Conservation (phyloP, 2,888 invertebrate species). For the Pardosa pseudoannulata region DNA sequence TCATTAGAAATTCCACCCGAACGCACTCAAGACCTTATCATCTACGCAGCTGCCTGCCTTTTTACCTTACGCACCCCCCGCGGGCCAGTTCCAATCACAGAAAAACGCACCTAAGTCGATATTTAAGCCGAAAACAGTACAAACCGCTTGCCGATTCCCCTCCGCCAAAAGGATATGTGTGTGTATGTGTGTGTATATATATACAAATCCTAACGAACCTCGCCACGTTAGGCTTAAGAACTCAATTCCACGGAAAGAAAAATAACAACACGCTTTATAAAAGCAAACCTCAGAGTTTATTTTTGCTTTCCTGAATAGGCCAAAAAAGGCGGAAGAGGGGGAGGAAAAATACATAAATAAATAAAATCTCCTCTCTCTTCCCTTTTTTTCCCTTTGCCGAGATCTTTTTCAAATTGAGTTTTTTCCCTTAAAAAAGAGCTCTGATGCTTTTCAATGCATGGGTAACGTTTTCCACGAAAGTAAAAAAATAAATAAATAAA, state of each 20-base stretch:
- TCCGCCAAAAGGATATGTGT: too few relatives aligned
- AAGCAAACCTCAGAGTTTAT: constrained; percentile 1
- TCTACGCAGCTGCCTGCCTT: not conserved
- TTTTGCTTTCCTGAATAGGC: constrained; percentile 47
- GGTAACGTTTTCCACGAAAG: not conserved
- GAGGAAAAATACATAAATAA: constrained; percentile 9
- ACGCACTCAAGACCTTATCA: not conserved
- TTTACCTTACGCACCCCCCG: not conserved
- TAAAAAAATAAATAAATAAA: too few relatives aligned
- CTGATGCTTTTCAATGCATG: not conserved
- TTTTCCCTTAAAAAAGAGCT: constrained; percentile 4
- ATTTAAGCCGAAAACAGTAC: constrained; percentile 7
- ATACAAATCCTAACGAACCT: constrained; percentile 14
- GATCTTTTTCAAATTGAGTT: constrained; percentile 24
- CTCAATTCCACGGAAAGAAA: not conserved
- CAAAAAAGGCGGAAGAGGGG: constrained; percentile 30
- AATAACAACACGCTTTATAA: constrained; percentile 17
- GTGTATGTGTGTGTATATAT: too few relatives aligned
- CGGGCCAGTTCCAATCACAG: not conserved
- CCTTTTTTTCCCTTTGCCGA: not conserved
- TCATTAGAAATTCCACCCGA: not conserved
- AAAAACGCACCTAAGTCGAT: constrained; percentile 2
- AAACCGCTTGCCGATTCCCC: not conserved
- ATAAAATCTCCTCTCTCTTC: not conserved
- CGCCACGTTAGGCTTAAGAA: constrained; percentile 12